These are phyloP conservation scores for Torymus texanus DNA, from an alignment of 2,888 invertebrate genomes.

Conservation along the genomic window DNA sequence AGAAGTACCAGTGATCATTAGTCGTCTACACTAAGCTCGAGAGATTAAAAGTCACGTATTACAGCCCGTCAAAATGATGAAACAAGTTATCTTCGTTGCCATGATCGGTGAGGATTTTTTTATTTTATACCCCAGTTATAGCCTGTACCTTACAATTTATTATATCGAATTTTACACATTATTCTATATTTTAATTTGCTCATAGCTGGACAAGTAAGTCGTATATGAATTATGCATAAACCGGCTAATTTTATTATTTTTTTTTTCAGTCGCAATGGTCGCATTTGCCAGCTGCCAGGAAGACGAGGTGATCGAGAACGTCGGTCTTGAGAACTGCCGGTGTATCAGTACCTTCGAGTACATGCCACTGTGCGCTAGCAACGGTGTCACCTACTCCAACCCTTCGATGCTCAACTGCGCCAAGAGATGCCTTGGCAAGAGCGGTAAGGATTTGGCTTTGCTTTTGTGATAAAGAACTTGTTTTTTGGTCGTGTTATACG, in stretches of 20 bases:
- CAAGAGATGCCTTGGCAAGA: slow-evolving; percentile 19
- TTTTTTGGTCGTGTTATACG: neutral
- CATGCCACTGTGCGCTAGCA: slow-evolving; percentile 33
- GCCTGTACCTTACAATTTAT: too few species aligned
- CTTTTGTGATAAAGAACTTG: neutral
- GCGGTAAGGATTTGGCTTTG: slow-evolving; percentile 5
- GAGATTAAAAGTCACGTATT: too few species aligned
- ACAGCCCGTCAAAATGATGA: slow-evolving; percentile 35
- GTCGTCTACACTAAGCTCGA: too few species aligned
- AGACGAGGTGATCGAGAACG: neutral
- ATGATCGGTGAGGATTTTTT: slow-evolving; percentile 23
- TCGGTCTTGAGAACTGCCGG: neutral
- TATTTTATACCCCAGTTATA: too few species aligned
- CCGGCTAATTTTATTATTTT: neutral
- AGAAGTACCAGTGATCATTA: too few species aligned
- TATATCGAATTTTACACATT: too few species aligned
- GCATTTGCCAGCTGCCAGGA: neutral
- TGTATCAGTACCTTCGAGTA: slow-evolving; percentile 40
- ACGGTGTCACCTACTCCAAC: slow-evolving; percentile 43
- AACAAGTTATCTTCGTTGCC: slow-evolving; percentile 20
- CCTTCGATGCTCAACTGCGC: slow-evolving; percentile 39
- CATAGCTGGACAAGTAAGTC: too few species aligned
- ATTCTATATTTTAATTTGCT: too few species aligned
- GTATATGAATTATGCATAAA: too few species aligned
- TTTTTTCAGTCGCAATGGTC: slow-evolving; percentile 3